phyloP scores from a whole-genome alignment of 2,797 vertebrate species.

The Borostomias antarcticus region DNA sequence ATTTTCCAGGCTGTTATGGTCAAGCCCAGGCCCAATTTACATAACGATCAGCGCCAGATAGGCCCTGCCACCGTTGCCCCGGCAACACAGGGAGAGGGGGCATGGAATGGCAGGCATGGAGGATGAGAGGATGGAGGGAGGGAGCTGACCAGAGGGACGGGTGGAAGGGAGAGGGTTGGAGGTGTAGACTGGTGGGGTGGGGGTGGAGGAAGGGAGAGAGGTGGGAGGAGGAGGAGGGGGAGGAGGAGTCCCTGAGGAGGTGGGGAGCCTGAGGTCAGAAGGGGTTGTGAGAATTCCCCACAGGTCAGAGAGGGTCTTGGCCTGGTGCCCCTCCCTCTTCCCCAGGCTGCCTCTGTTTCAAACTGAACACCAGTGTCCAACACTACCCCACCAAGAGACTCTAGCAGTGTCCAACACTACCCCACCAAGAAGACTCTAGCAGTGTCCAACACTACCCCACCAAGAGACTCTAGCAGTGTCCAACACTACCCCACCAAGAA shows the following conservation, averaged over 20 bases:
- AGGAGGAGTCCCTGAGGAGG: slow-evolving; percentile 36
- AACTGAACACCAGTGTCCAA: too few species aligned
- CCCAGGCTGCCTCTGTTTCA: too few species aligned
- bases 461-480: too few species aligned
- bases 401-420: too few species aligned
- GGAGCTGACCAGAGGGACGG: slow-evolving; percentile 37
- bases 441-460: too few species aligned
- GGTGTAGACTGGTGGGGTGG: slow-evolving; percentile 50
- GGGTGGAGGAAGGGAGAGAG: slow-evolving; percentile 33
- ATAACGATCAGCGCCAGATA: slow-evolving; percentile 85
- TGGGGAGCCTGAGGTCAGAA: slow-evolving; percentile 58
- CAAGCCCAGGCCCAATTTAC: slow-evolving; percentile 83
- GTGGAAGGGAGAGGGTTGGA: slow-evolving; percentile 34
- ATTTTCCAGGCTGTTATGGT: slow-evolving; percentile 87
- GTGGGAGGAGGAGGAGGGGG: slow-evolving; percentile 6
- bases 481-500: too few species aligned
- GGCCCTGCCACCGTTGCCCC: slow-evolving; percentile 77
- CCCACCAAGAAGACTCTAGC: too few species aligned
- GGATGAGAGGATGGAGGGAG: background rate
- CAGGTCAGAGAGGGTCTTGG: slow-evolving; percentile 58
- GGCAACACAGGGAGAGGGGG: slow-evolving; percentile 77
- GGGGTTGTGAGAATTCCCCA: slow-evolving; percentile 68
- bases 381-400: too few species aligned
- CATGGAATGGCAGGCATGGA: slow-evolving; percentile 46
- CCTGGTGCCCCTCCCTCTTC: too few species aligned